Percentiles rank a stretch among this genome's conserved stretches.
phyloP scores from a whole-genome alignment of 1,140 invertebrate species.

The Lucilia sericata region DNA sequence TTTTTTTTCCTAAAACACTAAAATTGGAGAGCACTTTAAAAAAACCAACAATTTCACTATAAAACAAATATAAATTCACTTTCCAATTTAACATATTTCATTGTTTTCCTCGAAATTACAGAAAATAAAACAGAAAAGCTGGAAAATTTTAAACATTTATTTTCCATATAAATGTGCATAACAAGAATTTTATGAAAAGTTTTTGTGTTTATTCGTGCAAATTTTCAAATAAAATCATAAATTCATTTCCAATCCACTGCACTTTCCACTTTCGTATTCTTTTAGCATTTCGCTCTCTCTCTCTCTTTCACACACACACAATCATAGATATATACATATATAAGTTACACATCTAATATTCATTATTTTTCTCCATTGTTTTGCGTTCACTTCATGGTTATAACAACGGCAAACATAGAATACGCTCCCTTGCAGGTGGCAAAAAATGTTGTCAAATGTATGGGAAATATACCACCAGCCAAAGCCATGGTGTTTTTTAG shows the following conservation, averaged over 20 bases:
- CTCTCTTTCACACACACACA: neutral
- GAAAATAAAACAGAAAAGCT: too few species aligned
- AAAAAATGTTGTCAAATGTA: constrained; percentile 59
- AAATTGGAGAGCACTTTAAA: too few species aligned
- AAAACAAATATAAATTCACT: too few species aligned
- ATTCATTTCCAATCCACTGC: neutral
- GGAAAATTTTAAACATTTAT: too few species aligned
- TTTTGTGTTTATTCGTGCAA: neutral
- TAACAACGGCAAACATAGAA: constrained; percentile 57
- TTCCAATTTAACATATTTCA: too few species aligned
- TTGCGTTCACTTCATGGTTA: constrained; percentile 46
- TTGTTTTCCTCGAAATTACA: too few species aligned
- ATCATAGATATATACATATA: neutral
- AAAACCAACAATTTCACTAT: too few species aligned
- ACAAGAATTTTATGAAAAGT: too few species aligned
- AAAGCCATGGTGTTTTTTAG: constrained; percentile 51
- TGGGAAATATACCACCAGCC: constrained; percentile 58
- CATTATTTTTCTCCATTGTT: neutral
- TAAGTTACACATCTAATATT: neutral
- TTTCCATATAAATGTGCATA: too few species aligned
- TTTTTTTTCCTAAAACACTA: too few species aligned
- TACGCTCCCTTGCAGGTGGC: constrained; percentile 57
- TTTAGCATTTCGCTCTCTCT: neutral
- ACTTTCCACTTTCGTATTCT: neutral
- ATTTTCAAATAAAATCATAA: neutral